Evolutionary conservation across 1,140 invertebrate genomes (phyloP), one percentile per base, ranked within the genome.

Genomic region (Sycobia sp.): DNA sequence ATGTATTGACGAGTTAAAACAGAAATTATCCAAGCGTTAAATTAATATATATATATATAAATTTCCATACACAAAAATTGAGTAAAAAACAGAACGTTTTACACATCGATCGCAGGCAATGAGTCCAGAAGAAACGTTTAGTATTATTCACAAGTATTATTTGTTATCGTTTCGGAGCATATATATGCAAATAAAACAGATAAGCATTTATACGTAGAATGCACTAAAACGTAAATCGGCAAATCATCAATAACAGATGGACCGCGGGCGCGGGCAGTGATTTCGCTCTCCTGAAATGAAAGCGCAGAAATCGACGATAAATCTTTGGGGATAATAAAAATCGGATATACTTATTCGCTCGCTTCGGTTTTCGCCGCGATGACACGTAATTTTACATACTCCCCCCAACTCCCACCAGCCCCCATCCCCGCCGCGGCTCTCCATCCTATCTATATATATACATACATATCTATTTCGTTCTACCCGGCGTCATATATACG

Each of bases 301-400:
- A 23, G n/a, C 16, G 7, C 10, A 47, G 41, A 5, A 46, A 34
- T 56, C 9, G 43, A 36, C 56, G 39, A 62, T 54, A 62, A 54
- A 62, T 62, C 59, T 62, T 27, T 11, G 22, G 3, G 23, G 49
- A 54, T 54, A 38, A 62, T 62, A 62, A 62, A 62, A 62, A 54
- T 62, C 59, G 50, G 39, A 51, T 53, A 25, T 51, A 60, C 49
- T 43, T 60, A 60, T 32, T 27, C 23, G 44, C 8, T 4, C 2
- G 23, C 25, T 29, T 41, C 38, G n/a, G 25, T 23, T 4, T 4
- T 11, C 13, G 41, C 38, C 54, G 10, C 43, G 57, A 59, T 53
- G 58, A 61, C 58, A 61, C 29, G 43, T 39, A 59, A 39, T 60
- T 56, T 61, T 22, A 61, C 50, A 47, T 60, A 69, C 47, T 32